phyloP scores from a whole-genome alignment of 2,888 invertebrate species.

The Dynastes grantii region DNA sequence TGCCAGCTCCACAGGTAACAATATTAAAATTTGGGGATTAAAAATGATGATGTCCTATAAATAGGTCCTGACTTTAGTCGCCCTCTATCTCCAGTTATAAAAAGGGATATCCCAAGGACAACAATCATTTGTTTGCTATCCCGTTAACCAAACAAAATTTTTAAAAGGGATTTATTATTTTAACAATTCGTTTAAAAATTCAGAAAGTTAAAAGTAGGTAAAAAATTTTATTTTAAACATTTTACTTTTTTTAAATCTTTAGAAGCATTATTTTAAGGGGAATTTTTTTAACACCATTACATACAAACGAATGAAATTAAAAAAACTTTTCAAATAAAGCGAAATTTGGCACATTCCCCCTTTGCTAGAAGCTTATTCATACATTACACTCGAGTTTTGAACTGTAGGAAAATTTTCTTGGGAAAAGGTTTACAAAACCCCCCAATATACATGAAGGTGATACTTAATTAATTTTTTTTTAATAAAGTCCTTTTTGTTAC shows the following conservation, averaged over 20 bases:
- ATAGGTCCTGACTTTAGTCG: no score
- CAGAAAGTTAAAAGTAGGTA: no score
- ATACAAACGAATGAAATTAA: neutral
- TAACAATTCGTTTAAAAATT: no score
- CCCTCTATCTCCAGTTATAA: no score
- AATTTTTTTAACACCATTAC: neutral
- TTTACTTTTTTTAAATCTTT: slow-evolving; percentile 1
- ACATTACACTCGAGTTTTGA: neutral
- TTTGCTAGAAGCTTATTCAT: slow-evolving; percentile 5
- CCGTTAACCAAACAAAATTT: no score
- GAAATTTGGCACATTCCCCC: slow-evolving; percentile 11
- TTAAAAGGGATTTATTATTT: no score
- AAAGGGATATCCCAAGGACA: no score
- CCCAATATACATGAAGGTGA: neutral
- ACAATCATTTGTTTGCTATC: no score
- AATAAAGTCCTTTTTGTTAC: no score
- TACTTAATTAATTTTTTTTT: neutral
- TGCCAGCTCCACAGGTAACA: no score
- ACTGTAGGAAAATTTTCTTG: neutral
- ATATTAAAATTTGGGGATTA: no score
- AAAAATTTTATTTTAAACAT: neutral
- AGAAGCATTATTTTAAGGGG: neutral
- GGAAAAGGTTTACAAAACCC: neutral
- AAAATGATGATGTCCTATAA: no score
- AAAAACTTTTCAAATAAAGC: neutral